A percentile compares a stretch with the other conserved stretches of the same genome.
Conservation (phyloP, 2,797 vertebrate species). For the Alectoris magna region DNA sequence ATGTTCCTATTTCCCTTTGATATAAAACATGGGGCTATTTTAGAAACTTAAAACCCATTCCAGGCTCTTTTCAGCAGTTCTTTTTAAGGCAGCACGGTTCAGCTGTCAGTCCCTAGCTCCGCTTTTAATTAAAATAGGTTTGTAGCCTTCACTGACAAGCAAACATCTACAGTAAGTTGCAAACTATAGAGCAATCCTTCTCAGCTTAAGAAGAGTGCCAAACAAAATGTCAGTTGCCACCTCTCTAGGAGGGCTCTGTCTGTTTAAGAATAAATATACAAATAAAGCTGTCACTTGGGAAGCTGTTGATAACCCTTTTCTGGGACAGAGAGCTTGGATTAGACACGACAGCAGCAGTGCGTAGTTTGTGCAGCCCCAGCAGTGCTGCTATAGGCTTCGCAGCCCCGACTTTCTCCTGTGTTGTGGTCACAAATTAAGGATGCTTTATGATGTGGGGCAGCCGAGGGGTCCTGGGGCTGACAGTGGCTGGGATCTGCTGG, state of each 20-base stretch:
- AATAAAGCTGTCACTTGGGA: conserved; percentile 16
- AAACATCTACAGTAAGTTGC: conserved; percentile 13
- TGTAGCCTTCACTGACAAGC: conserved; percentile 35
- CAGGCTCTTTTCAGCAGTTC: conserved; percentile 34
- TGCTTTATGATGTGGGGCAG: rapidly evolving
- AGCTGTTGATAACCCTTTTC: background rate
- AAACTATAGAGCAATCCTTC: conserved; percentile 6
- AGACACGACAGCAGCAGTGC: background rate
- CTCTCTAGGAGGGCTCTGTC: background rate
- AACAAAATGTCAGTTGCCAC: conserved; percentile 24
- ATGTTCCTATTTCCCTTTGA: conserved; percentile 53
- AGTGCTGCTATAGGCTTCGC: background rate
- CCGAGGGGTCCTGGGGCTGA: background rate
- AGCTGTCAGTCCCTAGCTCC: conserved; percentile 46
- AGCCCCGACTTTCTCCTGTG: rapidly evolving
- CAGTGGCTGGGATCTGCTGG: background rate
- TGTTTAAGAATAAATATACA: conserved; percentile 24
- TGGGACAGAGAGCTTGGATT: background rate
- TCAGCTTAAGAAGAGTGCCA: conserved; percentile 27
- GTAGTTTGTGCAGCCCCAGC: background rate
- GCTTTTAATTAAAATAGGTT: conserved; percentile 52
- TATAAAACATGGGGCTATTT: conserved; percentile 37
- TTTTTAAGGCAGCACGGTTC: conserved; percentile 45
- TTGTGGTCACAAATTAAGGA: too few species aligned
- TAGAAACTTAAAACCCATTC: conserved; percentile 52